Percentiles rank a stretch among this genome's conserved stretches.
These are phyloP conservation scores for Apocrypta bakeri DNA, from an alignment of 1,140 invertebrate genomes.

Conservation along the genomic window DNA sequence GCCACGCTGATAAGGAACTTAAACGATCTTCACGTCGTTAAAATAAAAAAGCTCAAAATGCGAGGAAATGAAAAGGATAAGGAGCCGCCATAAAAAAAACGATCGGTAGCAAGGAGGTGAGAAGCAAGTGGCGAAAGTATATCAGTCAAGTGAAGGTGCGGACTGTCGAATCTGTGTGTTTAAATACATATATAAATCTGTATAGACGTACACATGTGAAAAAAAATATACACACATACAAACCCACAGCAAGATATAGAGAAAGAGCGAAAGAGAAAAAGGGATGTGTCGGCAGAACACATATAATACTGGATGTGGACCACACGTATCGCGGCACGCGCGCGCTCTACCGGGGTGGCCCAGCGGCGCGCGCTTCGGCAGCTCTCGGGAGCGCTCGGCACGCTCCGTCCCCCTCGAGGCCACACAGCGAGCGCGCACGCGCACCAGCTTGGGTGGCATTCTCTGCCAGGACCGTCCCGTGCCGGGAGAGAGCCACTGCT, in stretches of 20 bases:
- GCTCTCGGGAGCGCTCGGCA: constrained; percentile 63
- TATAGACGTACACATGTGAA: no score
- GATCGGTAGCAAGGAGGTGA: background rate
- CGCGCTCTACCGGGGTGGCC: constrained; percentile 75
- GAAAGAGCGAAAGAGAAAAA: constrained; percentile 39
- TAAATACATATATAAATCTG: no score
- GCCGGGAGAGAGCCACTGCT: constrained; percentile 35
- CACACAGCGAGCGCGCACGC: constrained; percentile 74
- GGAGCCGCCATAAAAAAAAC: background rate
- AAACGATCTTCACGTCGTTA: constrained; percentile 25
- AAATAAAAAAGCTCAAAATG: constrained; percentile 6
- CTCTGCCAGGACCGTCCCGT: constrained; percentile 66
- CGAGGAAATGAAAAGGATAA: background rate
- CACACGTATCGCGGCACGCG: constrained; percentile 75
- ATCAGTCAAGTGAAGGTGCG: constrained; percentile 36
- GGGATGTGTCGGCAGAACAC: constrained; percentile 49
- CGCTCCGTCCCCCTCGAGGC: constrained; percentile 62
- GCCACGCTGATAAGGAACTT: constrained; percentile 14
- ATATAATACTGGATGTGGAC: constrained; percentile 57
- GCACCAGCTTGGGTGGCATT: constrained; percentile 74
- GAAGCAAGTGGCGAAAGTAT: constrained; percentile 44
- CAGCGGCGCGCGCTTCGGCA: constrained; percentile 57
- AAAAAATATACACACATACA: no score
- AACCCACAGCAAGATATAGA: constrained; percentile 14
- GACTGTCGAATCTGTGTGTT: constrained; percentile 20